Conservation (phyloP, 2,113 vertebrate species). For the Benitochromis conjunctus region DNA sequence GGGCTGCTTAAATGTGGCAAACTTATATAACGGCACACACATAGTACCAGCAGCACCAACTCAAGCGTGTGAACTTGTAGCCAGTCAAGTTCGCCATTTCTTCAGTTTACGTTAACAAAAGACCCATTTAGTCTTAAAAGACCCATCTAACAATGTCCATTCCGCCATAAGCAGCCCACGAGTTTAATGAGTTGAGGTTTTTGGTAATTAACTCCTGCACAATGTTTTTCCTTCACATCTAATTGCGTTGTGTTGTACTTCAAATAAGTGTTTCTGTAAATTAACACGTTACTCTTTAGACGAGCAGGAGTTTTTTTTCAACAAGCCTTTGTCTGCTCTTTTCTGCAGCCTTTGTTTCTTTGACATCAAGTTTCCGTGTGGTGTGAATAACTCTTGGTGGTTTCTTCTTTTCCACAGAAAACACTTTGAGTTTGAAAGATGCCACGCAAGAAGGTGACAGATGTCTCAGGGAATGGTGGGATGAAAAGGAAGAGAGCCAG, state of each 20-base stretch:
- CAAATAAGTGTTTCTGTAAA: not conserved
- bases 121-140: not conserved
- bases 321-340: not conserved
- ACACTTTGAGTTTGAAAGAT: slow-evolving; percentile 53
- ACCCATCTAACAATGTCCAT: not conserved
- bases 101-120: not conserved
- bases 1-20: not conserved
- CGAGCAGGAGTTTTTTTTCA: not conserved
- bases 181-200: not conserved
- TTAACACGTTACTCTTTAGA: not conserved
- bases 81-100: not conserved
- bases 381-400: not conserved
- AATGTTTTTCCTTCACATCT: not conserved
- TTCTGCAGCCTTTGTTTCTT: not conserved
- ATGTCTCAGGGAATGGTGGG: slow-evolving; percentile 74
- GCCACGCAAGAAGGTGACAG: slow-evolving; percentile 81
- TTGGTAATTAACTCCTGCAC: not conserved
- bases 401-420: not conserved
- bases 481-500: slow-evolving; percentile 74
- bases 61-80: not conserved
- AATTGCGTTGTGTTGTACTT: not conserved
- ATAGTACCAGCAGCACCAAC: not conserved
- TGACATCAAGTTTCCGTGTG: not conserved
- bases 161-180: not conserved
- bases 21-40: not conserved